These are phyloP conservation scores for Bimastos eiseni DNA, from an alignment of 2,888 invertebrate species.

Conservation along the genomic window DNA sequence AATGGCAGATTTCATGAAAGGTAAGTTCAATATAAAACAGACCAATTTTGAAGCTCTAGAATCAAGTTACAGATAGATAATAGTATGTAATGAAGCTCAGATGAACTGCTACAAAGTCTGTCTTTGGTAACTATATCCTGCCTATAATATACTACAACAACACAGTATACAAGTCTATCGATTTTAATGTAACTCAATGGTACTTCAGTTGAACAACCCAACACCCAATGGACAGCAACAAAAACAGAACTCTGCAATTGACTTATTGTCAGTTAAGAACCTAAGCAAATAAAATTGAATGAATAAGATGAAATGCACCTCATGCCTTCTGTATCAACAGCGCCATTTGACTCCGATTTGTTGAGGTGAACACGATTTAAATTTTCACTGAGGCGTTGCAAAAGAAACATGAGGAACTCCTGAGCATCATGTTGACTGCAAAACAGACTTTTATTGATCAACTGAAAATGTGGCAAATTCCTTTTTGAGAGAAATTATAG, in stretches of 20 bases:
- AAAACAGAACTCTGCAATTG: background rate
- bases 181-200: background rate
- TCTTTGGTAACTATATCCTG: background rate
- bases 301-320: slow-evolving; percentile 8
- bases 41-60: background rate
- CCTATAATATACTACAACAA: no score
- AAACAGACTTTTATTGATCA: slow-evolving; percentile 22
- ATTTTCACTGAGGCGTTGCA: slow-evolving; percentile 86
- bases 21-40: background rate
- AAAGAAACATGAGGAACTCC: slow-evolving; percentile 83
- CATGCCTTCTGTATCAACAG: background rate
- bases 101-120: background rate
- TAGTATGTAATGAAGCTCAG: no score
- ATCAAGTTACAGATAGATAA: background rate
- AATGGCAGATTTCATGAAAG: no score
- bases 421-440: slow-evolving; percentile 77
- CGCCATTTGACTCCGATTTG: slow-evolving; percentile 40
- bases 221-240: background rate
- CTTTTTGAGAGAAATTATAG: background rate
- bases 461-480: background rate
- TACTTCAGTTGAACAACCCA: background rate
- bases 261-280: background rate
- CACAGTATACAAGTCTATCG: background rate
- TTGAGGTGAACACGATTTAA: slow-evolving; percentile 66
- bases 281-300: background rate